Evolutionary conservation across 1,140 invertebrate species (phyloP).

Genomic region (Augochlora pura): DNA sequence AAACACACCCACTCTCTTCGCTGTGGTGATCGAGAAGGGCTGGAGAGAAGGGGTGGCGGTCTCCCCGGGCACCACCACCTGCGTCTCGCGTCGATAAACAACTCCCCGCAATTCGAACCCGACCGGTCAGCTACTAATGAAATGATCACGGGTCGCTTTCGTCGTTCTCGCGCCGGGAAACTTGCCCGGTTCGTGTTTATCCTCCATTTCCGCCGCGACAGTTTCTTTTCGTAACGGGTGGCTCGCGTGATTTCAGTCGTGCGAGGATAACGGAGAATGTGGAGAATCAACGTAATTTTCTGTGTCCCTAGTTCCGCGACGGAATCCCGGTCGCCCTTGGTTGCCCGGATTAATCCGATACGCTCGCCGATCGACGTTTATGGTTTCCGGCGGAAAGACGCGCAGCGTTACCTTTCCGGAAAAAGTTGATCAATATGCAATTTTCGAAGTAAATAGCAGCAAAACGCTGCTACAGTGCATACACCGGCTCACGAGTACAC

Average conservation of each 20-base stretch:
- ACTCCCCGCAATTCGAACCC: slow-evolving; percentile 36
- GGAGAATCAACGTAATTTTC: slow-evolving; percentile 19
- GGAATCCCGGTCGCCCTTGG: background rate
- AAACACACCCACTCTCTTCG: slow-evolving; percentile 1
- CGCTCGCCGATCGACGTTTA: background rate
- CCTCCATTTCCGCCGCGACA: slow-evolving; percentile 41
- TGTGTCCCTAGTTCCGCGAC: background rate
- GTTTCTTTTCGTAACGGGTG: slow-evolving; percentile 32
- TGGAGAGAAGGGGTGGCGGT: background rate
- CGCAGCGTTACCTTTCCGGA: too few species aligned
- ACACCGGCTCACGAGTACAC: too few species aligned
- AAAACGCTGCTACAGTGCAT: too few species aligned
- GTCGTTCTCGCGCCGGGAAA: slow-evolving; percentile 15
- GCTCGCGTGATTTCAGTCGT: slow-evolving; percentile 5
- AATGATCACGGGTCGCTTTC: slow-evolving; percentile 46
- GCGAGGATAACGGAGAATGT: slow-evolving; percentile 16
- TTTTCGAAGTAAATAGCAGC: too few species aligned
- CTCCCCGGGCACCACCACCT: slow-evolving; percentile 9
- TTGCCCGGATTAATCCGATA: background rate
- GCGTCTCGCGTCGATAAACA: slow-evolving; percentile 52
- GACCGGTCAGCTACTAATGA: slow-evolving; percentile 53
- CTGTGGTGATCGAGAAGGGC: background rate
- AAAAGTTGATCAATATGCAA: too few species aligned
- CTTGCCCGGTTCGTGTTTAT: slow-evolving; percentile 53
- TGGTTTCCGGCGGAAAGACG: background rate